phyloP scores from a whole-genome alignment of 2,113 vertebrate species.

The Corythoichthys haematopterus region DNA sequence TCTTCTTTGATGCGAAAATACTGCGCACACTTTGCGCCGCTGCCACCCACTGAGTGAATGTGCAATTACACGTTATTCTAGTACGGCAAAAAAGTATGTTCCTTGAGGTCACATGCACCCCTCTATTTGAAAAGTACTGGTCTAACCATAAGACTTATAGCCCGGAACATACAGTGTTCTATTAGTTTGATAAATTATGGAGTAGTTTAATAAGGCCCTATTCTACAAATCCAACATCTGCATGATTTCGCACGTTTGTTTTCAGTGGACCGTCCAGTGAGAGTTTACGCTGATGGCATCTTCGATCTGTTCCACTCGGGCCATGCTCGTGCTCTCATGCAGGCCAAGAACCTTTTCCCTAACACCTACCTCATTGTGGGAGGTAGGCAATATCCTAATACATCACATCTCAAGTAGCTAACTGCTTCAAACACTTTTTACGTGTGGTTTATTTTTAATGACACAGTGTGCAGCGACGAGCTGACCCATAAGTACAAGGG shows the following conservation, averaged over 20 bases:
- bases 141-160: too few species aligned
- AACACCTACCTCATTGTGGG: slow-evolving; percentile 97
- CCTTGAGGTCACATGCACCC: too few species aligned
- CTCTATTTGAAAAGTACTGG: too few species aligned
- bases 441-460: background rate
- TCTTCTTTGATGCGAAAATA: too few species aligned
- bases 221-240: too few species aligned
- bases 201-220: background rate
- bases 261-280: slow-evolving; percentile 89
- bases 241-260: slow-evolving; percentile 17
- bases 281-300: slow-evolving; percentile 98
- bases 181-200: too few species aligned
- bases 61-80: too few species aligned
- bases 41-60: too few species aligned
- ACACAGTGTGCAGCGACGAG: slow-evolving; percentile 92
- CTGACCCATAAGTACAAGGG: slow-evolving; percentile 97
- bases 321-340: slow-evolving; percentile 97
- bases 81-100: too few species aligned
- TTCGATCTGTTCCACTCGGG: slow-evolving; percentile 98
- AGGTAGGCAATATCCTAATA: slow-evolving; percentile 74
- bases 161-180: too few species aligned
- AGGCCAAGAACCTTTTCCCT: slow-evolving; percentile 97
- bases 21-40: too few species aligned
- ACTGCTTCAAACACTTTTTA: background rate
- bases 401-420: background rate